Conservation (phyloP, 2,888 invertebrate species). For the Troides helena region DNA sequence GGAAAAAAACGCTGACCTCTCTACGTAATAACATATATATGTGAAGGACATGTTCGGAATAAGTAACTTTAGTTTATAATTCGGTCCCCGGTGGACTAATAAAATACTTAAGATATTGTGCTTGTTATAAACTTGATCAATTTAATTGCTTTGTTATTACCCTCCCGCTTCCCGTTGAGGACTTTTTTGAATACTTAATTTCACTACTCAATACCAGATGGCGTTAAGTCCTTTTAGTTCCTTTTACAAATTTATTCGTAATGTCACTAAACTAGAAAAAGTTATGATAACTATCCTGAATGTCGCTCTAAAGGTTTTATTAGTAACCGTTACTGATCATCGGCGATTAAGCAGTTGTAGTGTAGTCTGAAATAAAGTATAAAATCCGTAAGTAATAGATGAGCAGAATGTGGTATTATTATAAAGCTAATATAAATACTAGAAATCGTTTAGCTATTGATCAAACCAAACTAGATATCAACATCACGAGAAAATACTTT, state of each 20-base stretch:
- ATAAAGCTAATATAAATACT: too few relatives aligned
- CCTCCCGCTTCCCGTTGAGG: constrained; percentile 29
- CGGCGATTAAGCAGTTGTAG: too few relatives aligned
- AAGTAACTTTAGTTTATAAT: constrained; percentile 43
- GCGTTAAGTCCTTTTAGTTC: constrained; percentile 33
- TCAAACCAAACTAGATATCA: too few relatives aligned
- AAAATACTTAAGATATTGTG: constrained; percentile 53
- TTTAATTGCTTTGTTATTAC: constrained; percentile 59
- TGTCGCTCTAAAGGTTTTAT: too few relatives aligned
- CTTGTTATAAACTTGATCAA: constrained; percentile 45
- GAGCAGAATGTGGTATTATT: too few relatives aligned
- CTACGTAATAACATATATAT: constrained; percentile 15
- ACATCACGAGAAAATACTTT: too few relatives aligned
- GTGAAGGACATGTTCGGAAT: constrained; percentile 37
- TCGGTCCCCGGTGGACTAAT: constrained; percentile 50
- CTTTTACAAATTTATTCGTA: background rate
- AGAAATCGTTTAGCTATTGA: too few relatives aligned
- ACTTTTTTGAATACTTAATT: constrained; percentile 29
- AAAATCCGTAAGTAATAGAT: too few relatives aligned
- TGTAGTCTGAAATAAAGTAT: too few relatives aligned
- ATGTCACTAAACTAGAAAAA: background rate
- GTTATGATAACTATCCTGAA: background rate
- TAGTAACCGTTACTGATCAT: too few relatives aligned
- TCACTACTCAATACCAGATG: constrained; percentile 58
- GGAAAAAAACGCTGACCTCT: constrained; percentile 1